Conservation (phyloP, 2,113 vertebrate genomes). For the Dipodomys stephensi region DNA sequence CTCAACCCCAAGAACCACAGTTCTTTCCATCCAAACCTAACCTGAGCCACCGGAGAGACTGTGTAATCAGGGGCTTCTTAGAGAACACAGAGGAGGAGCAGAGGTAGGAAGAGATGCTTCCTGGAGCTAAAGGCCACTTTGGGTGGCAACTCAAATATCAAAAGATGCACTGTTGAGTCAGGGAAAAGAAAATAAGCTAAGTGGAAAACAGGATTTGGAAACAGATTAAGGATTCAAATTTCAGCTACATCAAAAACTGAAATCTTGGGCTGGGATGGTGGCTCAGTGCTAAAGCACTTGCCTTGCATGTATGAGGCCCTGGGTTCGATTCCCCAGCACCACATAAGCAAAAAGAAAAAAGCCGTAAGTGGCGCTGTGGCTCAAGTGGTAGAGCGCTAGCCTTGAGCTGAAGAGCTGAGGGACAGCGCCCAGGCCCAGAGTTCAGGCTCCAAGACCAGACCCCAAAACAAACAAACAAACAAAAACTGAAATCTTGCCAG, state of each 20-base stretch:
- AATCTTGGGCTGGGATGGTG: too few relatives aligned
- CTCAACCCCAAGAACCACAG: background rate
- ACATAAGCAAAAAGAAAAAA: too few relatives aligned
- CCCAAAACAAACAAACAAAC: too few relatives aligned
- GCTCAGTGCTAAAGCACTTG: too few relatives aligned
- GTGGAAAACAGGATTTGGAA: background rate
- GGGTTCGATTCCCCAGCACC: too few relatives aligned
- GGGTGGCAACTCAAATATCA: constrained; percentile 28
- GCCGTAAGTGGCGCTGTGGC: too few relatives aligned
- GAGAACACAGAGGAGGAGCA: background rate
- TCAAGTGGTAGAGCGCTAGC: too few relatives aligned
- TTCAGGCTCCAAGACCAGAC: too few relatives aligned
- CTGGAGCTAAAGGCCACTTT: background rate
- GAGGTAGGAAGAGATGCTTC: background rate
- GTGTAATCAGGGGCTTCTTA: background rate
- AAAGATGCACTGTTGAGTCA: background rate
- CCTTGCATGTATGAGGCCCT: too few relatives aligned
- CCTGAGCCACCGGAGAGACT: background rate
- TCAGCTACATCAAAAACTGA: constrained; percentile 18
- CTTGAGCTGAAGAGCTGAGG: too few relatives aligned
- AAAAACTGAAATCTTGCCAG: too few relatives aligned
- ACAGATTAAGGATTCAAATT: background rate
- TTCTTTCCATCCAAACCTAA: background rate
- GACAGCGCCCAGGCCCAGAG: too few relatives aligned
- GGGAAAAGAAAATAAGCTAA: constrained; percentile 9